Base-by-base conservation (phyloP, 2,888 invertebrate genomes). In the Ryuthela nishihirai region DNA sequence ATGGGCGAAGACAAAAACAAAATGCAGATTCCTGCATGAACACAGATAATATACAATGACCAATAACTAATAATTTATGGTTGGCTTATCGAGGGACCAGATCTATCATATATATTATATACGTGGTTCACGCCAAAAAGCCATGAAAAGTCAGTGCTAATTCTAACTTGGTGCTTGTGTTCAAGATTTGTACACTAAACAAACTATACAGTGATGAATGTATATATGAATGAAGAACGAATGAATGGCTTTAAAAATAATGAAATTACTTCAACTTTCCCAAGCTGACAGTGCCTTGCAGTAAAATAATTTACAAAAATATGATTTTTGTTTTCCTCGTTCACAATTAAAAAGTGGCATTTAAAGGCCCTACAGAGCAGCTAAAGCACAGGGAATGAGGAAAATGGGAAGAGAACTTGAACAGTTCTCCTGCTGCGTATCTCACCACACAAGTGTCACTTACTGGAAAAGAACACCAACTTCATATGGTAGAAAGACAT, bases 101-200 rank as follows among this genome's bases (percentile, higher is more conserved):
- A 52, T 56, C 50, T 52, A 58, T 35, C 46, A 43, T 45, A n/a
- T n/a, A n/a, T n/a, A n/a, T n/a, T 35, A 48, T 21, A 24, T 26
- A 34, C 42, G 32, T 18, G 21, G 20, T 43, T 10, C 21, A 54
- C 24, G 47, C 29, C 38, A 42, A 44, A 40, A 41, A 54, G 36
- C 47, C 41, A 50, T 41, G 45, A 45, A 54, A 56, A 40, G 45
- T 50, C 23, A 17, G 56, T 56, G 56, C 56, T 34, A 36, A 26
- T 47, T 43, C 58, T 58, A 58, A 58, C 52, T 38, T 36, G 58
- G 58, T 58, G 58, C 52, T 46, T 41, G 26, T 47, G 32, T 34
- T 36, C 40, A 15, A 20, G 36, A 32, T 29, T n/a, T 45, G 40
- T 49, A 26, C 49, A 40, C 34, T 45, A 45, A 50, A 41, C 18